Evolutionary conservation across 2,797 vertebrate species (phyloP).

Genomic region (Intellagama lesueurii): DNA sequence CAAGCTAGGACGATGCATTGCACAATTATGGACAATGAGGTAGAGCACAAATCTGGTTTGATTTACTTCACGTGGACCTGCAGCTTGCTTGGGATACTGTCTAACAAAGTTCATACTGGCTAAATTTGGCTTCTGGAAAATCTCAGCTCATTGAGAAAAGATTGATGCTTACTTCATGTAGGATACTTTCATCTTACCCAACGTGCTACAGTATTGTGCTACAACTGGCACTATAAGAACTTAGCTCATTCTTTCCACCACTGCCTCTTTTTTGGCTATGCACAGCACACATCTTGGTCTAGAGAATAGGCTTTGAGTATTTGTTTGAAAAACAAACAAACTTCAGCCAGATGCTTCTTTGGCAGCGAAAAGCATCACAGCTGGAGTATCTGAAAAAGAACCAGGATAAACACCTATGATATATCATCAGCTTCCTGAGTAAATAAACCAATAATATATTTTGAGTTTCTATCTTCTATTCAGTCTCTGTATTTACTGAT

Average conservation of each 20-base stretch:
- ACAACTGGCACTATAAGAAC: not conserved
- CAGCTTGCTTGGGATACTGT: not conserved
- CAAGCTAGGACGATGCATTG: not conserved
- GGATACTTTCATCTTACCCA: not conserved
- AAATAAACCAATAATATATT: not conserved
- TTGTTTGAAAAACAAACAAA: conserved; percentile 28
- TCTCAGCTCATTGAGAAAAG: not conserved
- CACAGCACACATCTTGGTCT: not conserved
- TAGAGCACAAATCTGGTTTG: not conserved
- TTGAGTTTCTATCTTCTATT: not conserved
- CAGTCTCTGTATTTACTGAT: conserved; percentile 12
- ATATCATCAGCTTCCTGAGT: not conserved
- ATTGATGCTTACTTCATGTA: not conserved
- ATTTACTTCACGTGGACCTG: not conserved
- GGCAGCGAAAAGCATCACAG: conserved; percentile 43
- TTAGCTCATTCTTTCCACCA: not conserved
- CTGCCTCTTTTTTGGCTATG: not conserved
- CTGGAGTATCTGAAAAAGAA: conserved; percentile 36
- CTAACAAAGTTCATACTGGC: not conserved
- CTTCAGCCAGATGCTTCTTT: conserved; percentile 24
- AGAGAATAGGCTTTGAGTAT: conserved; percentile 1
- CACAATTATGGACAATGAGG: not conserved
- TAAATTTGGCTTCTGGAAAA: not conserved
- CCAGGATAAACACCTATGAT: not conserved
- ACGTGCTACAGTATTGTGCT: not conserved